Conservation (phyloP, 1,140 invertebrate species). For the Lamellibrachia luymesi region DNA sequence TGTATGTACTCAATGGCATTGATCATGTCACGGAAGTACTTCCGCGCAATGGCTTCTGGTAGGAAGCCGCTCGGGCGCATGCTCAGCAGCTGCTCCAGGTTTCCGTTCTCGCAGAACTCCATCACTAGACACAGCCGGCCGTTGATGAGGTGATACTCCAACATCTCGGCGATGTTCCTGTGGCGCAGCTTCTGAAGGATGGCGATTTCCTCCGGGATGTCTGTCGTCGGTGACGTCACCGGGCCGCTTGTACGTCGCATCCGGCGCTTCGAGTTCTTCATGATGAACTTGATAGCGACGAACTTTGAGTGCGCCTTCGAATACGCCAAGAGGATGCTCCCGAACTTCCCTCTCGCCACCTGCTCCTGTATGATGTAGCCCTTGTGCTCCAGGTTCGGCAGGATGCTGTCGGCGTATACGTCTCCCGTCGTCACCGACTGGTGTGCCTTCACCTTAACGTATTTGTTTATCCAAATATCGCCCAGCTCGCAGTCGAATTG, state of each 20-base stretch:
- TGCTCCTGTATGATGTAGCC: neutral
- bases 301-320: neutral
- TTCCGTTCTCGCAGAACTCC: slow-evolving; percentile 47
- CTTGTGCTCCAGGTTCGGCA: slow-evolving; percentile 7
- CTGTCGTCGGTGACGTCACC: neutral
- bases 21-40: slow-evolving; percentile 40
- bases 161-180: slow-evolving; percentile 38
- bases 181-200: slow-evolving; percentile 41
- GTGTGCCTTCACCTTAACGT: slow-evolving; percentile 1
- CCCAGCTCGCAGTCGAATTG: slow-evolving; percentile 22
- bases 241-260: neutral
- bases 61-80: slow-evolving; percentile 38
- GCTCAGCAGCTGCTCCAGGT: slow-evolving; percentile 38
- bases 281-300: slow-evolving; percentile 17
- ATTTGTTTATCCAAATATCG: slow-evolving; percentile 20
- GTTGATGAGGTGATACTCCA: slow-evolving; percentile 37
- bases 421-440: slow-evolving; percentile 12
- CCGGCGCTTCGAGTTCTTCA: slow-evolving; percentile 8
- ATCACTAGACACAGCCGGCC: slow-evolving; percentile 37
- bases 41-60: slow-evolving; percentile 36
- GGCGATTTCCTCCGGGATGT: slow-evolving; percentile 37
- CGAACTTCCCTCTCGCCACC: slow-evolving; percentile 17
- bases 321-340: slow-evolving; percentile 12
- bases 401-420: slow-evolving; percentile 12
- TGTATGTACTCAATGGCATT: slow-evolving; percentile 41